These are phyloP conservation scores for Agrotis clavis DNA, from an alignment of 2,888 invertebrate species.

Conservation along the genomic window DNA sequence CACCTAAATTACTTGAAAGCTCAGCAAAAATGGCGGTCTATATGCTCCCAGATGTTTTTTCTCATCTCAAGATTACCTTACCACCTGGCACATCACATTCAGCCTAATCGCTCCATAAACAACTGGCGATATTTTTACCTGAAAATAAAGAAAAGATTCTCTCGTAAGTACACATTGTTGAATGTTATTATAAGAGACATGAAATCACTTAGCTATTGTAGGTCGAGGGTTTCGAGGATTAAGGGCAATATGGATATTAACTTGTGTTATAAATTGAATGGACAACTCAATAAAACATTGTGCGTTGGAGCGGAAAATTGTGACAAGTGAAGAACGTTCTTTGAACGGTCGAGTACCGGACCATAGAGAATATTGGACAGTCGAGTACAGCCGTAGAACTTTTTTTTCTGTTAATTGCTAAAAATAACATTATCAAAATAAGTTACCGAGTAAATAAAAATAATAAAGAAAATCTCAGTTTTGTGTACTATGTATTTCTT, in stretches of 20 bases:
- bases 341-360: conserved; percentile 15
- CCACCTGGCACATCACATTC: conserved; percentile 54
- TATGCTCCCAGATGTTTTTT: conserved; percentile 32
- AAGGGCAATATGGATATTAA: conserved; percentile 65
- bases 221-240: conserved; percentile 68
- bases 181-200: conserved; percentile 61
- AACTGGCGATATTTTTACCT: conserved; percentile 71
- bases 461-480: neutral
- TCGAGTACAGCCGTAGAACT: conserved; percentile 3
- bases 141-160: conserved; percentile 71
- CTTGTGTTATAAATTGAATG: conserved; percentile 63
- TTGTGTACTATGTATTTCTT: neutral
- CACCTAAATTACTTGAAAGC: neutral
- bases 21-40: conserved; percentile 5
- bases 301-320: conserved; percentile 52
- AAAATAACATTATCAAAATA: neutral
- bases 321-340: conserved; percentile 49
- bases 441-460: neutral
- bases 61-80: conserved; percentile 43
- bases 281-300: conserved; percentile 58
- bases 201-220: conserved; percentile 74
- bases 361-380: conserved; percentile 25
- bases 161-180: conserved; percentile 53
- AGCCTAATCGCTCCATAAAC: conserved; percentile 60
- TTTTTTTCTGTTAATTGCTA: no score